phyloP scores from a whole-genome alignment of 1,140 invertebrate species.

The Hestina assimilis region DNA sequence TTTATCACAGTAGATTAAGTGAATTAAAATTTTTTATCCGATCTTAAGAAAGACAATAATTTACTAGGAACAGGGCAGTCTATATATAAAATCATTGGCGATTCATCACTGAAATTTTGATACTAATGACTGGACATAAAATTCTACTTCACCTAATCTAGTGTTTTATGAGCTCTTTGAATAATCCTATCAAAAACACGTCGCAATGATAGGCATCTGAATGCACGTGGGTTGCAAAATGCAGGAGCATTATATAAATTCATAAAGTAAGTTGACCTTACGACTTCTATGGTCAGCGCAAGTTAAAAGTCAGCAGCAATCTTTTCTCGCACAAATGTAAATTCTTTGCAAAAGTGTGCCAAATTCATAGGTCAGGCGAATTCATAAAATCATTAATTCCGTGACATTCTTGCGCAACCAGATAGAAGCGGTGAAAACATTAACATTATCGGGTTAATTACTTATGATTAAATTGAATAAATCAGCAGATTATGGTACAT shows the following conservation, averaged over 20 bases:
- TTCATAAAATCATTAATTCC: conserved; percentile 15
- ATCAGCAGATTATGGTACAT: conserved; percentile 71
- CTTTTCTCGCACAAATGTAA: conserved; percentile 18
- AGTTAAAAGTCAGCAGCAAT: conserved; percentile 26
- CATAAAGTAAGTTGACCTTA: conserved; percentile 36
- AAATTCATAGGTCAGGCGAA: conserved; percentile 32
- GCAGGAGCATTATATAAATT: conserved; percentile 39
- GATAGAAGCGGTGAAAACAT: conserved; percentile 49
- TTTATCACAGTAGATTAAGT: conserved; percentile 67
- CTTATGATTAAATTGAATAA: conserved; percentile 52
- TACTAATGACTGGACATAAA: conserved; percentile 48
- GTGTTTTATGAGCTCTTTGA: conserved; percentile 38
- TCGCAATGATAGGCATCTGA: conserved; percentile 39
- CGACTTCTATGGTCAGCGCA: conserved; percentile 41
- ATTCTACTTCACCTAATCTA: conserved; percentile 71
- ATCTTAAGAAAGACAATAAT: conserved; percentile 61
- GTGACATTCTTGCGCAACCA: conserved; percentile 48
- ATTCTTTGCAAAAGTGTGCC: conserved; percentile 20
- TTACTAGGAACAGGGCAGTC: conserved; percentile 73
- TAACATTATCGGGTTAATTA: conserved; percentile 47
- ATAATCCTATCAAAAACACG: conserved; percentile 60
- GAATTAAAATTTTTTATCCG: conserved; percentile 50
- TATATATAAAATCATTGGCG: conserved; percentile 74
- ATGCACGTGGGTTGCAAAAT: conserved; percentile 49
- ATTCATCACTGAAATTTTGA: conserved; percentile 74